Evolutionary conservation across 1,140 invertebrate species (phyloP).

Genomic region (Halictus rubicundus): DNA sequence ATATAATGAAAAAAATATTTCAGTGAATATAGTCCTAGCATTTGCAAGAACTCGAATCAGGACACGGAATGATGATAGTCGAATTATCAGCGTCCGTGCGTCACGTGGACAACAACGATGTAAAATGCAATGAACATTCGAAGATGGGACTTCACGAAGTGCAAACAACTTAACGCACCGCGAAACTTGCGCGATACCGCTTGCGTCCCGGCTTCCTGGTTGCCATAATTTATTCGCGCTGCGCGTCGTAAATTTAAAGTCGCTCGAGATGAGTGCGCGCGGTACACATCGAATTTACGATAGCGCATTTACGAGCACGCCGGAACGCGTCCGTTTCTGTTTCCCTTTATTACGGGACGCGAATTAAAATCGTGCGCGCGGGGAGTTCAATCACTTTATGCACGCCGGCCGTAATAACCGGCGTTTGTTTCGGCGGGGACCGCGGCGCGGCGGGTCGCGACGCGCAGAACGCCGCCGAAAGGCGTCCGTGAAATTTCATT

Average conservation of each 20-base stretch:
- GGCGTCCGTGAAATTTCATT: slow-evolving; percentile 27
- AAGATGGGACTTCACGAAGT: background rate
- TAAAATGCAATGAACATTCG: background rate
- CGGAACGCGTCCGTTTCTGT: slow-evolving; percentile 23
- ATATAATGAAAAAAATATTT: too few relatives aligned
- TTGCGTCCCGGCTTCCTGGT: background rate
- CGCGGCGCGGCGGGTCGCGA: too few relatives aligned
- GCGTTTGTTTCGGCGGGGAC: slow-evolving; percentile 4
- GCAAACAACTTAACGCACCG: slow-evolving; percentile 5
- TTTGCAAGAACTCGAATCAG: too few relatives aligned
- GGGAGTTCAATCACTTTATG: slow-evolving; percentile 16
- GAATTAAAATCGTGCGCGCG: slow-evolving; percentile 23
- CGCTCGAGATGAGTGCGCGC: slow-evolving; percentile 24
- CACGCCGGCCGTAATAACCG: slow-evolving; percentile 22
- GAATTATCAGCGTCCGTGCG: background rate
- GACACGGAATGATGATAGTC: background rate
- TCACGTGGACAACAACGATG: background rate
- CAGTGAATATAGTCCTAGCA: too few relatives aligned
- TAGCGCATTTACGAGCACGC: slow-evolving; percentile 12
- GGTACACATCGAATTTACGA: slow-evolving; percentile 13
- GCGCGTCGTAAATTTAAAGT: slow-evolving; percentile 30
- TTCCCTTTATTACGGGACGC: slow-evolving; percentile 18
- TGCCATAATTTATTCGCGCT: slow-evolving; percentile 19
- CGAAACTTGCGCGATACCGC: slow-evolving; percentile 1
- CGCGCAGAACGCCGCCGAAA: background rate